Evolutionary conservation across 2,113 vertebrate genomes (phyloP), one percentile per base, ranked within the genome.

Genomic region (Larimichthys polyactis): DNA sequence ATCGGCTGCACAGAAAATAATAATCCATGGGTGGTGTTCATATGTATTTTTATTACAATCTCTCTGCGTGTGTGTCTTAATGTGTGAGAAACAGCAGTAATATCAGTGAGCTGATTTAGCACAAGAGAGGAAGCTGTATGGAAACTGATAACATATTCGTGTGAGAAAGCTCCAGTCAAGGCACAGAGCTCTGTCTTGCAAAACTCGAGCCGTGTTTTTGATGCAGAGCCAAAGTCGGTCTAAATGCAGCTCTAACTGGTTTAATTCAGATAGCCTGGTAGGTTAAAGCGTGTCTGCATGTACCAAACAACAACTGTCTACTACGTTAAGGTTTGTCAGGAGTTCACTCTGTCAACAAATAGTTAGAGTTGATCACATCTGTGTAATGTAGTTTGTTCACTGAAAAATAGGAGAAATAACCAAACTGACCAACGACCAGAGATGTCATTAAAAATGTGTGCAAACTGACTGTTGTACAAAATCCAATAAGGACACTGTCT

Each of bases 101-200:
- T 69, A 69, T 78, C 55, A 84, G 55, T 64, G 59, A 83, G 66
- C 76, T 91, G 49, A 82, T 87, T 91, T 86, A 62, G 65, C 81
- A 73, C 75, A 81, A 87, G 84, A 79, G 85, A 89, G 89, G 93
- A 94, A 93, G 91, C 90, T 91, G 90, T 79, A 51, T 69, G 55
- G 51, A 78, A 80, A 65, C 91, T 89, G 92, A 93, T 93, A 90
- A 90, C 90, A 62, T 68, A 11, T 88, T 82, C 1, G 84, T 43
- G 70, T 92, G 91, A 91, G 86, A 90, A 91, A 83, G 76, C 57
- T 79, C 52, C 48, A 82, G 78, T 46, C 12, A 68, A 81, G 40
- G 52, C 52, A 0, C 48, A 48, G 40, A 2, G 11, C 60, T 17
- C 7, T 66, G 36, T 32, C 46, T 11, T 8, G 49, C 29, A 43